phyloP scores from a whole-genome alignment of 1,140 invertebrate species.

The Dinoponera quadriceps region DNA sequence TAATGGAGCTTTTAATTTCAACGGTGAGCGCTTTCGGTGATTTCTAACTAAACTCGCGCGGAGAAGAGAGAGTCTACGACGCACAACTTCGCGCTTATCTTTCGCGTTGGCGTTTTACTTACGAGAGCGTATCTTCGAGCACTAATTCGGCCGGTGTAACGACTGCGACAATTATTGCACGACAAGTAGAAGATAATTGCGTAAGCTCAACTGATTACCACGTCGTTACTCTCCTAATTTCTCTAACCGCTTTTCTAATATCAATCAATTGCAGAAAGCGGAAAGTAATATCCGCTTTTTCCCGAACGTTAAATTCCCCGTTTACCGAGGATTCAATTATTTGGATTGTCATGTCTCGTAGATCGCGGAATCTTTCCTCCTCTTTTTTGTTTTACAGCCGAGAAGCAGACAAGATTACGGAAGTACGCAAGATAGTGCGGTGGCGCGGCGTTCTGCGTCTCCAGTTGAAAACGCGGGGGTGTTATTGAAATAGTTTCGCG shows the following conservation, averaged over 20 bases:
- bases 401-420: slow-evolving; percentile 11
- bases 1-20: slow-evolving; percentile 2
- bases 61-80: not conserved
- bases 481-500: slow-evolving; percentile 70
- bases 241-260: no score
- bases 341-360: slow-evolving; percentile 1
- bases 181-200: slow-evolving; percentile 3
- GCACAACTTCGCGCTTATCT: not conserved
- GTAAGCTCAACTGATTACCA: not conserved
- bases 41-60: not conserved
- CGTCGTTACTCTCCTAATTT: not conserved
- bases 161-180: not conserved
- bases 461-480: not conserved
- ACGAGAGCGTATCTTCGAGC: slow-evolving; percentile 27
- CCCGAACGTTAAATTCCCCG: not conserved
- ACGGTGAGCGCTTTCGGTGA: not conserved
- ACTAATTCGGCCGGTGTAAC: slow-evolving; percentile 11
- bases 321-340: slow-evolving; percentile 24
- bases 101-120: not conserved
- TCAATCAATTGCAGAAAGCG: not conserved
- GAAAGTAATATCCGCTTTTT: slow-evolving; percentile 3
- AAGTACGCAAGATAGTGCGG: slow-evolving; percentile 8
- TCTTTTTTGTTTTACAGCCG: not conserved
- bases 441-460: not conserved
- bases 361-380: not conserved